Evolutionary conservation across 1,140 invertebrate genomes (phyloP).

Genomic region (Megathymus violae): DNA sequence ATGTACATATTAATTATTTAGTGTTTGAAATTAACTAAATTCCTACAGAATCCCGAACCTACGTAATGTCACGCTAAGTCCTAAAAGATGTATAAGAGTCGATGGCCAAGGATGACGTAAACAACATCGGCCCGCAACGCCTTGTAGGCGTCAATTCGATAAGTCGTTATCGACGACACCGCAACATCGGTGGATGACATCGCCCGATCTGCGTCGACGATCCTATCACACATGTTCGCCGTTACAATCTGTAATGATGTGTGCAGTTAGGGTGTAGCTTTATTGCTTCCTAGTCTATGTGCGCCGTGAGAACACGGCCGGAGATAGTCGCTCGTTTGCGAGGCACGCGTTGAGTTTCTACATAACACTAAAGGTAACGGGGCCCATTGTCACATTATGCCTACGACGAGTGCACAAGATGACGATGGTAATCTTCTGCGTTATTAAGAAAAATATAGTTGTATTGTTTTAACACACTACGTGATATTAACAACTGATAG

Average conservation of each 20-base stretch:
- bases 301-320: conserved; percentile 71
- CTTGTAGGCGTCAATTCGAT: conserved; percentile 58
- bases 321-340: conserved; percentile 75
- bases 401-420: neutral
- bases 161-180: conserved; percentile 66
- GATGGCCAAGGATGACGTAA: conserved; percentile 24
- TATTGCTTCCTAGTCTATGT: conserved; percentile 76
- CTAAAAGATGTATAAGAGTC: conserved; percentile 22
- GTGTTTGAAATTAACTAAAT: no score
- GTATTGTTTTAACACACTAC: no score
- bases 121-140: conserved; percentile 29
- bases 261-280: conserved; percentile 80
- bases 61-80: no score
- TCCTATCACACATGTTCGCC: conserved; percentile 67
- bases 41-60: neutral
- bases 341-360: conserved; percentile 52
- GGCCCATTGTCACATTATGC: conserved; percentile 38
- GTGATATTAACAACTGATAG: no score
- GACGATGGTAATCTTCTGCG: neutral
- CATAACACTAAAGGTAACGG: conserved; percentile 58
- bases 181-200: conserved; percentile 46
- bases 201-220: conserved; percentile 58
- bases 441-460: no score
- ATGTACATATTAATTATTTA: no score
- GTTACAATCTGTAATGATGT: conserved; percentile 79